These are phyloP conservation scores for Gulo gulo DNA, from an alignment of 2,113 vertebrate genomes.

Conservation along the genomic window DNA sequence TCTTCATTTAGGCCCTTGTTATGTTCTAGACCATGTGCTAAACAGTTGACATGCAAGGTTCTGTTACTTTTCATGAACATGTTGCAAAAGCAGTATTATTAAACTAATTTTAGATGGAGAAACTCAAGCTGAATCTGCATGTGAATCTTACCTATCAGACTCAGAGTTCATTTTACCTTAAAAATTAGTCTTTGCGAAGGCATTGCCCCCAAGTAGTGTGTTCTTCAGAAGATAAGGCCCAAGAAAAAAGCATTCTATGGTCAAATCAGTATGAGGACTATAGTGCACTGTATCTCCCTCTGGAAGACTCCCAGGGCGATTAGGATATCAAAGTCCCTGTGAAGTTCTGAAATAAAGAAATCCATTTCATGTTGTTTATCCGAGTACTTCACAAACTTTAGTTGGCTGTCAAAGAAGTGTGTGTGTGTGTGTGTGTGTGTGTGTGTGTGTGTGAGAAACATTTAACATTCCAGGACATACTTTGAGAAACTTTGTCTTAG, in stretches of 20 bases:
- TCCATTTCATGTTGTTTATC: background rate
- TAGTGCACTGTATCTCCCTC: background rate
- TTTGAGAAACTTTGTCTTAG: background rate
- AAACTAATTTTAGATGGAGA: background rate
- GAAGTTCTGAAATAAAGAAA: background rate
- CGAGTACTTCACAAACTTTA: background rate
- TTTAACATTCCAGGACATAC: background rate
- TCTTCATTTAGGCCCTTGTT: background rate
- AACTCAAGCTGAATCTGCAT: background rate
- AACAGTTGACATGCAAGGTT: background rate
- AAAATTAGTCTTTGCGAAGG: background rate
- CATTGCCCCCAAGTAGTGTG: background rate
- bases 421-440: background rate
- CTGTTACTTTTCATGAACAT: background rate
- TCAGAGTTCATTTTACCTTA: background rate
- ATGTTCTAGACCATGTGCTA: background rate
- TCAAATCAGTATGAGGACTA: background rate
- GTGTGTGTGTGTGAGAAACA: background rate
- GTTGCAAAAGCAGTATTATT: slow-evolving; percentile 12
- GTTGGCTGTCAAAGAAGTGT: background rate
- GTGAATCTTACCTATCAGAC: background rate
- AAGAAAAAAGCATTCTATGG: background rate
- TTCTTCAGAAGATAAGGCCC: background rate
- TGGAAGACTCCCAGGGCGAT: background rate
- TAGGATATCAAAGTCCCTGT: background rate